Conservation (phyloP, 1,140 invertebrate species). For the Cyrtorhinus lividipennis region DNA sequence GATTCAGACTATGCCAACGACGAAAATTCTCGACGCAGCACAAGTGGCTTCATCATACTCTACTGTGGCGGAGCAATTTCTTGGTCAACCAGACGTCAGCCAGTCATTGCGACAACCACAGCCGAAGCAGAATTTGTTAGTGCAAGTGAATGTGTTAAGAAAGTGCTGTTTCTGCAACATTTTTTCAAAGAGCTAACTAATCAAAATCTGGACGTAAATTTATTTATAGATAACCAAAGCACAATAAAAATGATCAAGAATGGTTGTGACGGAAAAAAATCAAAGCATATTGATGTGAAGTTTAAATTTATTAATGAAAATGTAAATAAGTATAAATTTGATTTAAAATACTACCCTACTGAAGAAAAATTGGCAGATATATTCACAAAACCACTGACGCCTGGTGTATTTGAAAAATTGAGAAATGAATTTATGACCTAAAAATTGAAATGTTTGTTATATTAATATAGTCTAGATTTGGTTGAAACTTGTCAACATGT, state of each 20-base stretch:
- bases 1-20: constrained; percentile 18
- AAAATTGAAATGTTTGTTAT: too few species aligned
- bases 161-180: constrained; percentile 16
- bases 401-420: constrained; percentile 13
- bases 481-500: not conserved
- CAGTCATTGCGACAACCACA: constrained; percentile 14
- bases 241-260: constrained; percentile 19
- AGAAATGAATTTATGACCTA: too few species aligned
- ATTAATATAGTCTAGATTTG: not conserved
- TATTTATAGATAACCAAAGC: constrained; percentile 24
- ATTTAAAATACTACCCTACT: constrained; percentile 16
- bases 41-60: constrained; percentile 17
- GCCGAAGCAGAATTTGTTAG: constrained; percentile 20
- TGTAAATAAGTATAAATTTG: constrained; percentile 14
- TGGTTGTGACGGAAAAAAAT: constrained; percentile 10
- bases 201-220: not conserved
- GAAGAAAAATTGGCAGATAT: constrained; percentile 17
- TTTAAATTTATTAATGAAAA: constrained; percentile 21
- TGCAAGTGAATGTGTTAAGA: constrained; percentile 16
- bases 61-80: constrained; percentile 14
- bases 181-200: constrained; percentile 17
- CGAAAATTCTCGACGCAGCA: constrained; percentile 7
- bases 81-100: constrained; percentile 19
- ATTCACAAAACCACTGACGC: constrained; percentile 19
- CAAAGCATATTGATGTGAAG: constrained; percentile 23